Evolutionary conservation across 2,888 invertebrate species (phyloP).

Genomic region (Agrilus cyanescens): DNA sequence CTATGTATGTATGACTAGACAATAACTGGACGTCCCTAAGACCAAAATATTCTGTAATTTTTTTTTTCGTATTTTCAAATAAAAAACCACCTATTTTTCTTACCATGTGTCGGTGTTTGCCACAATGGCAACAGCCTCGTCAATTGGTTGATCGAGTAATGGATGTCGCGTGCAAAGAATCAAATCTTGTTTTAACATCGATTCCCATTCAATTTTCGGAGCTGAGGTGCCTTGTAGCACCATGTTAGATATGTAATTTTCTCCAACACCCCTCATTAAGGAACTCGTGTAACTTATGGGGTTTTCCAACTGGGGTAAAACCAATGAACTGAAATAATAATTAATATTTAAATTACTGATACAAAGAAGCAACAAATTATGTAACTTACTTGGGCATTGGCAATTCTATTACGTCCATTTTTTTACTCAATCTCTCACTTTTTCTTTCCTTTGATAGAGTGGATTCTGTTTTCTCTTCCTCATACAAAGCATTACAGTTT

Average conservation of each 20-base stretch:
- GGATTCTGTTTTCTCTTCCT: conserved; percentile 13
- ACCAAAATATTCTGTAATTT: conserved; percentile 10
- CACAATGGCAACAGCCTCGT: conserved; percentile 72
- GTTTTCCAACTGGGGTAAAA: conserved; percentile 3
- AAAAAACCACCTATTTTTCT: conserved; percentile 14
- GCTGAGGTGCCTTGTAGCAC: conserved; percentile 59
- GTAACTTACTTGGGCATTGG: conserved; percentile 43
- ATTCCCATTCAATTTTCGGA: conserved; percentile 47
- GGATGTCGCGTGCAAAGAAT: conserved; percentile 39
- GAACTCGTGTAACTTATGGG: conserved; percentile 43
- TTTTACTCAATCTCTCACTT: conserved; percentile 15
- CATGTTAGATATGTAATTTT: conserved; percentile 63
- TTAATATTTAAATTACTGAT: not conserved
- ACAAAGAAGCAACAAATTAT: not conserved
- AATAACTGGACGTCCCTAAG: conserved; percentile 43
- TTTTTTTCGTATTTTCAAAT: too few species aligned
- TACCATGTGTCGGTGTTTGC: conserved; percentile 74
- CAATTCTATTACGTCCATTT: conserved; percentile 44
- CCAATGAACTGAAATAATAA: conserved; percentile 7
- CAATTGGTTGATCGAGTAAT: conserved; percentile 55
- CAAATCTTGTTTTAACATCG: conserved; percentile 40
- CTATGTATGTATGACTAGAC: conserved; percentile 39
- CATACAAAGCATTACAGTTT: conserved; percentile 12
- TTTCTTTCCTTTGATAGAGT: conserved; percentile 9
- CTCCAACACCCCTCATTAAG: conserved; percentile 48